Percentiles rank a stretch among this genome's conserved stretches.
phyloP scores from a whole-genome alignment of 2,113 vertebrate species.

The Camelus dromedarius region DNA sequence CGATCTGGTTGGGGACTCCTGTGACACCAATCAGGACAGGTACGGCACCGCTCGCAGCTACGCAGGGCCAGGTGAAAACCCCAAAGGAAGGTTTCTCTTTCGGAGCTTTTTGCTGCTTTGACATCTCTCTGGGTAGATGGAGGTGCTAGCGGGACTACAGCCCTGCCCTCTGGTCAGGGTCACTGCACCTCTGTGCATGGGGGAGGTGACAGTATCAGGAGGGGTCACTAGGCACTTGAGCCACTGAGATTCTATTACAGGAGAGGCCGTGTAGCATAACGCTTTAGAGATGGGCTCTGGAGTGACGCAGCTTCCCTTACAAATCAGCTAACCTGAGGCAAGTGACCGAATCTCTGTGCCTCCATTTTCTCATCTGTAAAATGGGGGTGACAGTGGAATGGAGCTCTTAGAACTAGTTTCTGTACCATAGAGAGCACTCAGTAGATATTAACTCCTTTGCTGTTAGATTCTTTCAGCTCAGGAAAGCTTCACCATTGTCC shows the following conservation, averaged over 20 bases:
- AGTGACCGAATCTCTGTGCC: not conserved
- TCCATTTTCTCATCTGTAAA: not conserved
- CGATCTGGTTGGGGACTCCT: slow-evolving; percentile 97
- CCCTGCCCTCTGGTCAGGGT: not conserved
- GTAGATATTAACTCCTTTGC: not conserved
- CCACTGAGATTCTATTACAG: not conserved
- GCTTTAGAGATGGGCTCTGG: not conserved
- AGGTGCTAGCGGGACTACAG: not conserved
- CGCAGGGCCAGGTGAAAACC: not conserved
- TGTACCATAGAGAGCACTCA: not conserved
- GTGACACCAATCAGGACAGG: slow-evolving; percentile 99
- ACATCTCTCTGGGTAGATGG: not conserved
- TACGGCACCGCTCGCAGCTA: slow-evolving; percentile 80
- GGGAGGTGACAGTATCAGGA: not conserved
- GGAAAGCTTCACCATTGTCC: not conserved
- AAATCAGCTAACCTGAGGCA: not conserved
- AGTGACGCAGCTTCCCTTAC: not conserved
- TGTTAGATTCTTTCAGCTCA: not conserved
- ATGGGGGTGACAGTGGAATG: not conserved
- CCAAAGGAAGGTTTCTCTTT: not conserved
- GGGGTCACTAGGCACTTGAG: not conserved
- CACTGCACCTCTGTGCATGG: not conserved
- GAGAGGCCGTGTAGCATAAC: not conserved
- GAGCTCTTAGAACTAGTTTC: not conserved
- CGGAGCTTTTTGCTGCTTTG: not conserved